phyloP scores from a whole-genome alignment of 2,888 invertebrate genomes.

The Drosophila falleni region DNA sequence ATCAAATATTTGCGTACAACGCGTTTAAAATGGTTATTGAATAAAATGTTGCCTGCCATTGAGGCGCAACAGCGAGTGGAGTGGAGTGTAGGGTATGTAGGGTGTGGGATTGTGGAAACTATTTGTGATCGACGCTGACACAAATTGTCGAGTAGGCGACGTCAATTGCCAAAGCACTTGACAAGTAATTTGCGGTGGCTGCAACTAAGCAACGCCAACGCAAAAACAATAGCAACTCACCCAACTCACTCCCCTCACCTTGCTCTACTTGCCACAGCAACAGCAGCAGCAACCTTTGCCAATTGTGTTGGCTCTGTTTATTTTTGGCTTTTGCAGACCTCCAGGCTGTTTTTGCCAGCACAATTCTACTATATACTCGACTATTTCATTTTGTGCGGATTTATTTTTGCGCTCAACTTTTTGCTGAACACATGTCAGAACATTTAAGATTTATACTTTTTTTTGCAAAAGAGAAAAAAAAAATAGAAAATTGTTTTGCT shows the following conservation, averaged over 20 bases:
- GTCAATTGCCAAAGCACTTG: conserved; percentile 51
- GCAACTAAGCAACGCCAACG: conserved; percentile 50
- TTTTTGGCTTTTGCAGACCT: conserved; percentile 36
- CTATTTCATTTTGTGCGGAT: conserved; percentile 49
- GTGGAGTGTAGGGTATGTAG: not conserved
- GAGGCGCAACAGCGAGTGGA: conserved; percentile 2
- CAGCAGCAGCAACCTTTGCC: conserved; percentile 13
- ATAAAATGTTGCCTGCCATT: conserved; percentile 54
- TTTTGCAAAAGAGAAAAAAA: conserved; percentile 4
- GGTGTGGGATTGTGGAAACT: conserved; percentile 22
- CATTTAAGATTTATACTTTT: conserved; percentile 73
- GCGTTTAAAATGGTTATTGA: conserved; percentile 43
- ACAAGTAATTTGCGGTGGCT: conserved; percentile 58
- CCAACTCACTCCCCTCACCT: not conserved
- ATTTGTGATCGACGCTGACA: conserved; percentile 31
- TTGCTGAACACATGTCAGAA: conserved; percentile 67
- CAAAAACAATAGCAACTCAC: conserved; percentile 33
- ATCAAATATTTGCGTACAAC: conserved; percentile 44
- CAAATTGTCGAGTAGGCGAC: conserved; percentile 45
- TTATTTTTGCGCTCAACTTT: conserved; percentile 46
- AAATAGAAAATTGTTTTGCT: conserved; percentile 40
- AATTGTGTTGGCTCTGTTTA: conserved; percentile 39
- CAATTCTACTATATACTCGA: conserved; percentile 34
- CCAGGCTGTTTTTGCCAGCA: conserved; percentile 31
- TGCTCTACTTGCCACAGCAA: not conserved